phyloP scores from a whole-genome alignment of 2,888 invertebrate species.

The Nymphalis urticae region DNA sequence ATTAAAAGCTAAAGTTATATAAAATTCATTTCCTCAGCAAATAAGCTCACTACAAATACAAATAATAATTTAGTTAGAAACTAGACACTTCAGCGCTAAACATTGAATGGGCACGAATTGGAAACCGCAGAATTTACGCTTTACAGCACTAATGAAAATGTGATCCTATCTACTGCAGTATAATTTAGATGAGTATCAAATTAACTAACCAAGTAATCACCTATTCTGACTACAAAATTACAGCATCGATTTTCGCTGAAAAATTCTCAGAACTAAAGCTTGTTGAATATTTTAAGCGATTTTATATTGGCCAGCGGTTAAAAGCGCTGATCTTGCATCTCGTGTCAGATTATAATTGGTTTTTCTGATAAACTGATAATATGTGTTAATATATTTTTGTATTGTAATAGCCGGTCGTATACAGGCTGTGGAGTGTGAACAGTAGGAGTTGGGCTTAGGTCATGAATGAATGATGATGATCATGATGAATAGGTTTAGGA shows the following conservation, averaged over 20 bases:
- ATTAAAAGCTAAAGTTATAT: background rate
- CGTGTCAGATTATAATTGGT: background rate
- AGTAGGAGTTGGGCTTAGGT: no score
- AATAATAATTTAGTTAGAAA: constrained; percentile 27
- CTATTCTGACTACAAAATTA: background rate
- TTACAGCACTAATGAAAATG: constrained; percentile 30
- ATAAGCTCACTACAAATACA: background rate
- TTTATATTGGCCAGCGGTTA: background rate
- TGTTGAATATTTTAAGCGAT: background rate
- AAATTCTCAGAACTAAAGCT: background rate
- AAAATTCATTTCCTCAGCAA: constrained; percentile 4
- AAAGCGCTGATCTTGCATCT: background rate
- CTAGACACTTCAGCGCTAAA: constrained; percentile 29
- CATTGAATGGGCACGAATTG: constrained; percentile 36
- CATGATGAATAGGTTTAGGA: background rate
- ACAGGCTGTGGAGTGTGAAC: no score
- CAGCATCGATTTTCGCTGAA: background rate
- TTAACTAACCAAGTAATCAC: constrained; percentile 26
- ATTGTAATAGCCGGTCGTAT: no score
- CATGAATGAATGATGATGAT: no score
- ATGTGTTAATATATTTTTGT: no score
- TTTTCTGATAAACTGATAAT: no score
- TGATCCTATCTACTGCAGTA: constrained; percentile 24
- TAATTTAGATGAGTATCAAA: constrained; percentile 32
- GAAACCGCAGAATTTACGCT: constrained; percentile 37